Conservation (phyloP, 2,113 vertebrate genomes). For the Grallaria varia region DNA sequence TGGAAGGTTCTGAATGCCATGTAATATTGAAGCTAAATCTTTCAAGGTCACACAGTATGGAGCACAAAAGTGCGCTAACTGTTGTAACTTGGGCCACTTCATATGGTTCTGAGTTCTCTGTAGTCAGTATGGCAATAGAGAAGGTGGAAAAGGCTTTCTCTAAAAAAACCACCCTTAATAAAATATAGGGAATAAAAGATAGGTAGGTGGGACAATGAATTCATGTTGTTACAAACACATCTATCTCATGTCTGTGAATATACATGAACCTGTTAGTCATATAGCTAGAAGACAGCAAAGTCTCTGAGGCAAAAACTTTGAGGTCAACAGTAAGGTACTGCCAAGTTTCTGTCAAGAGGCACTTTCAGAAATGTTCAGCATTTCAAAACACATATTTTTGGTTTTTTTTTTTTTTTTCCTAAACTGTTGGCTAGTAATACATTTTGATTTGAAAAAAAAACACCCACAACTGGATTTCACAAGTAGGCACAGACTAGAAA, state of each 20-base stretch:
- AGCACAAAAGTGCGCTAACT: background rate
- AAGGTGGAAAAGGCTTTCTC: background rate
- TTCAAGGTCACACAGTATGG: background rate
- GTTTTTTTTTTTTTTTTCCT: background rate
- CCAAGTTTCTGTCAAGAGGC: slow-evolving; percentile 1
- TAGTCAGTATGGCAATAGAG: background rate
- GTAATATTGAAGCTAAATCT: background rate
- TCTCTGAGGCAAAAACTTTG: background rate
- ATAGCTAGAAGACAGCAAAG: background rate
- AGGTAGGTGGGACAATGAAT: background rate
- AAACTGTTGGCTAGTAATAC: background rate
- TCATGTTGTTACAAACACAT: background rate
- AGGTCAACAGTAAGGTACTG: background rate
- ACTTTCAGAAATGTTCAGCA: background rate
- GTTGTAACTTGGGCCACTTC: background rate
- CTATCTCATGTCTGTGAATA: background rate
- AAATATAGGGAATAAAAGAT: background rate
- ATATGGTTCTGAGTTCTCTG: background rate
- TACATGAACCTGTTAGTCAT: background rate
- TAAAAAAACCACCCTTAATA: background rate
- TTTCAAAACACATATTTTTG: background rate
- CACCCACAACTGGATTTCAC: background rate
- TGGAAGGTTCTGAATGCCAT: background rate
- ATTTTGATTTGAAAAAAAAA: background rate
- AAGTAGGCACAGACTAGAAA: background rate